A percentile compares a stretch with the other conserved stretches of the same genome.
phyloP scores from a whole-genome alignment of 2,113 vertebrate genomes.

The Cinclus cinclus region DNA sequence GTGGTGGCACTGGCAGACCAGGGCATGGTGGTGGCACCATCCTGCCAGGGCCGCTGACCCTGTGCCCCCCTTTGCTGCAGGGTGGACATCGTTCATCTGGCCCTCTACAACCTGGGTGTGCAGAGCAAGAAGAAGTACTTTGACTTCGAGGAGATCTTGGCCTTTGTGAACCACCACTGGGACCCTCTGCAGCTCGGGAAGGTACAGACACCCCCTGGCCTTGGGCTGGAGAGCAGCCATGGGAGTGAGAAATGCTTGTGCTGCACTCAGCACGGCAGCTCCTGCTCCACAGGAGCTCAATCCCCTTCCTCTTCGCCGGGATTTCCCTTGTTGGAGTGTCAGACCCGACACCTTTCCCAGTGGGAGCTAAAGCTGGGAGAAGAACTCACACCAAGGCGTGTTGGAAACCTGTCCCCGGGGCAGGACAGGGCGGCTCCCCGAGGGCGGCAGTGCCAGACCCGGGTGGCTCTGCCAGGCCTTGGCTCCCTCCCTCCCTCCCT shows the following conservation, averaged over 20 bases:
- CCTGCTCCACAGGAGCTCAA: background rate
- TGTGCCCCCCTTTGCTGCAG: constrained; percentile 48
- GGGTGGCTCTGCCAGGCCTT: background rate
- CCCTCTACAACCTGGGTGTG: constrained; percentile 92
- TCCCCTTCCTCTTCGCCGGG: background rate
- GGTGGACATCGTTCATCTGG: constrained; percentile 94
- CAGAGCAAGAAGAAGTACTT: constrained; percentile 99
- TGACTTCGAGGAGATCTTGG: constrained; percentile 92
- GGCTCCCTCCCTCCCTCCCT: background rate
- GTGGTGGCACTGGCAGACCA: background rate
- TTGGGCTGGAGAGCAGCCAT: background rate
- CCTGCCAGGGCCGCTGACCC: background rate
- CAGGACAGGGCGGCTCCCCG: background rate
- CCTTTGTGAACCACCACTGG: constrained; percentile 91
- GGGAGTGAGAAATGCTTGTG: rapidly evolving
- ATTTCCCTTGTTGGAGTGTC: background rate
- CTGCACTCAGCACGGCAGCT: rapidly evolving
- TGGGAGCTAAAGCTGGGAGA: background rate
- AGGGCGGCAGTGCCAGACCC: background rate
- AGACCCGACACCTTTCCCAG: background rate
- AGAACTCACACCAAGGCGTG: rapidly evolving
- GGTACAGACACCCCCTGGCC: constrained; percentile 60
- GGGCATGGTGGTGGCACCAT: rapidly evolving
- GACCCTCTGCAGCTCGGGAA: constrained; percentile 92
- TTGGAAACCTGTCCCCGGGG: rapidly evolving